Percentiles rank a stretch among this genome's conserved stretches.
phyloP scores from a whole-genome alignment of 2,113 vertebrate genomes.

The Urocolius indicus region DNA sequence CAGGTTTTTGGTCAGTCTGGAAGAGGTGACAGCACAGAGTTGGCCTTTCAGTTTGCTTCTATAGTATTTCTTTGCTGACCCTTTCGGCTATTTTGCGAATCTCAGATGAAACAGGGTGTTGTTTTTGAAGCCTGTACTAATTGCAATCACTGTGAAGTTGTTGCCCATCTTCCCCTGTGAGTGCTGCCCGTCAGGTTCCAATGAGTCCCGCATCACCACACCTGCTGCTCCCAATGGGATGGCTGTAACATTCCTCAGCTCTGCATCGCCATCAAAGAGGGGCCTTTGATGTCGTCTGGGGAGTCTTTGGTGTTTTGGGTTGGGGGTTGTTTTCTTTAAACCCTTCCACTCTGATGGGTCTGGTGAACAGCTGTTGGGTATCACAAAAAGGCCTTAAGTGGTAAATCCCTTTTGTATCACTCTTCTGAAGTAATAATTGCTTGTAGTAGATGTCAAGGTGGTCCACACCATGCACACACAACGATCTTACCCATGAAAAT shows the following conservation, averaged over 20 bases:
- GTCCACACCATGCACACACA: neutral
- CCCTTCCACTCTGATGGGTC: neutral
- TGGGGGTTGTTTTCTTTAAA: neutral
- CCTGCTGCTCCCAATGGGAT: neutral
- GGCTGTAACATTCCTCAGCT: neutral
- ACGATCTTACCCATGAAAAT: neutral
- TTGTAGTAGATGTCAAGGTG: conserved; percentile 1
- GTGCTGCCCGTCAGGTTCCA: neutral
- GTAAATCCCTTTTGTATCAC: conserved; percentile 7
- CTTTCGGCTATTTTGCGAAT: neutral
- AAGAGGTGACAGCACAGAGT: neutral
- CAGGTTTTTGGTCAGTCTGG: neutral
- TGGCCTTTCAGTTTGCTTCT: neutral
- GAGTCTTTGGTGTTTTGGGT: neutral
- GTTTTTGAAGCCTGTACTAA: neutral
- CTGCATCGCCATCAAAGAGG: neutral
- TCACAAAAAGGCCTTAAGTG: neutral
- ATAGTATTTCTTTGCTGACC: neutral
- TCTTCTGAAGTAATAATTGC: neutral
- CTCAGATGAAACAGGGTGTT: conserved; percentile 30
- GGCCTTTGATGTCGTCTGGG: neutral
- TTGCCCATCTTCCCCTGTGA: neutral
- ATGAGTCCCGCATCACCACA: neutral
- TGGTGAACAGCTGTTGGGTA: neutral
- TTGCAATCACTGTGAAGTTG: conserved; percentile 39